Conservation (phyloP, 2,888 invertebrate species). For the Agrochola lota region DNA sequence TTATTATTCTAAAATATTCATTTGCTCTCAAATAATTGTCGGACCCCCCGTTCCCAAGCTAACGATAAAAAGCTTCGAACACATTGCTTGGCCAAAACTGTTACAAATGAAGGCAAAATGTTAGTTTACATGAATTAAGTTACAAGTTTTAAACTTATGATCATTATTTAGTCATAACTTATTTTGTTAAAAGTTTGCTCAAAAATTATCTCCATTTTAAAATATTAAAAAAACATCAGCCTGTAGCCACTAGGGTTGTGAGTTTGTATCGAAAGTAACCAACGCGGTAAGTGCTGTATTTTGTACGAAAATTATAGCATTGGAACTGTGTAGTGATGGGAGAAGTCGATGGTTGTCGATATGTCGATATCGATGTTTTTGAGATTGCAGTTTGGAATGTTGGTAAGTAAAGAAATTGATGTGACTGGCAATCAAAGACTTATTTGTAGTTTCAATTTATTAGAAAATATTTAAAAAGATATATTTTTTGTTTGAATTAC, state of each 20-base stretch:
- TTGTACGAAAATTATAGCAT: slow-evolving; percentile 88
- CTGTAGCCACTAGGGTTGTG: slow-evolving; percentile 72
- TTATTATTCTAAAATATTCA: background rate
- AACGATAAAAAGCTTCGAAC: background rate
- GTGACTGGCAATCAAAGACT: too few species aligned
- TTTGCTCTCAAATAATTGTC: background rate
- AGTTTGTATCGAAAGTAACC: slow-evolving; percentile 87
- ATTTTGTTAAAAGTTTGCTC: background rate
- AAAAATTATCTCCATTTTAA: slow-evolving; percentile 22
- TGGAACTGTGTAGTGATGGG: slow-evolving; percentile 77
- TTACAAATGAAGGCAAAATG: background rate
- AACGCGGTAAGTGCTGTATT: slow-evolving; percentile 88
- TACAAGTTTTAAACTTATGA: background rate
- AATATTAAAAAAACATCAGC: slow-evolving; percentile 56
- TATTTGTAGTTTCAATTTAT: too few species aligned
- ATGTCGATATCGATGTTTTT: slow-evolving; percentile 43
- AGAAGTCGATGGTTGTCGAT: slow-evolving; percentile 25
- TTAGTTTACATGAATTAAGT: background rate
- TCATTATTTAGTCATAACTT: slow-evolving; percentile 35
- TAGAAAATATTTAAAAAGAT: too few species aligned
- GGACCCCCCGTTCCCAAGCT: background rate
- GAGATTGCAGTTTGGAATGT: background rate
- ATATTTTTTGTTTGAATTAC: too few species aligned
- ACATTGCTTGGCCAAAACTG: background rate
- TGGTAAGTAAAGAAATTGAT: background rate